Percentiles rank a stretch among this genome's conserved stretches.
Evolutionary conservation across 2,888 invertebrate genomes (phyloP).

Genomic region (Beris morrisii): DNA sequence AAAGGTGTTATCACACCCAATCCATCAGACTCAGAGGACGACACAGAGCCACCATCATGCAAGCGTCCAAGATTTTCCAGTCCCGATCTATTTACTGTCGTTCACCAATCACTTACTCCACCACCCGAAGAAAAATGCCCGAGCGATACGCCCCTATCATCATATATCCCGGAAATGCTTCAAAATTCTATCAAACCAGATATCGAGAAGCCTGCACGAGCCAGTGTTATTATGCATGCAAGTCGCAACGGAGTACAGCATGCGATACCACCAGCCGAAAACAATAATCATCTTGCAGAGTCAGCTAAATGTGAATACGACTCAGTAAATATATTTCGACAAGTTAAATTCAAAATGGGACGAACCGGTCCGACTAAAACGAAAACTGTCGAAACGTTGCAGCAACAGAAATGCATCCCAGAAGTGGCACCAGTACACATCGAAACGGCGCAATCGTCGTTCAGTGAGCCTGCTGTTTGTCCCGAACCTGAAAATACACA

Average conservation of each 20-base stretch:
- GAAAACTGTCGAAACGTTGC: constrained; percentile 1
- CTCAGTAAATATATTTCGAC: constrained; percentile 52
- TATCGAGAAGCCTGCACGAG: constrained; percentile 54
- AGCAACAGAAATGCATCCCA: not conserved
- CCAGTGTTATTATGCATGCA: constrained; percentile 85
- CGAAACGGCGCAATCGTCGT: not conserved
- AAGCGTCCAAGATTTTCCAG: constrained; percentile 45
- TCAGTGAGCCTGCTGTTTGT: constrained; percentile 3
- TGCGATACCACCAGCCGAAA: constrained; percentile 42
- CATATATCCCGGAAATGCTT: constrained; percentile 2
- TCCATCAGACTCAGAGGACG: constrained; percentile 82
- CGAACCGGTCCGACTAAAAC: constrained; percentile 43
- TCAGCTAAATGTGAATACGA: constrained; percentile 45
- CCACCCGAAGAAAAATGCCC: constrained; percentile 40
- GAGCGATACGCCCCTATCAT: not conserved
- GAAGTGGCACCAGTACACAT: not conserved
- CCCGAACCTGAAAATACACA: not conserved
- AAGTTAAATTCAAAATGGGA: constrained; percentile 56
- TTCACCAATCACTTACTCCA: constrained; percentile 38
- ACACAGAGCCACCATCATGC: constrained; percentile 61
- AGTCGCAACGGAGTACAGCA: constrained; percentile 75
- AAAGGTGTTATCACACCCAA: constrained; percentile 72
- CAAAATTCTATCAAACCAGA: not conserved
- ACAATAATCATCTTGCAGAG: not conserved
- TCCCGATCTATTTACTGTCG: constrained; percentile 24